A percentile compares a stretch with the other conserved stretches of the same genome.
These are phyloP conservation scores for Sylvietta virens DNA, from an alignment of 2,113 vertebrate genomes.

Conservation along the genomic window DNA sequence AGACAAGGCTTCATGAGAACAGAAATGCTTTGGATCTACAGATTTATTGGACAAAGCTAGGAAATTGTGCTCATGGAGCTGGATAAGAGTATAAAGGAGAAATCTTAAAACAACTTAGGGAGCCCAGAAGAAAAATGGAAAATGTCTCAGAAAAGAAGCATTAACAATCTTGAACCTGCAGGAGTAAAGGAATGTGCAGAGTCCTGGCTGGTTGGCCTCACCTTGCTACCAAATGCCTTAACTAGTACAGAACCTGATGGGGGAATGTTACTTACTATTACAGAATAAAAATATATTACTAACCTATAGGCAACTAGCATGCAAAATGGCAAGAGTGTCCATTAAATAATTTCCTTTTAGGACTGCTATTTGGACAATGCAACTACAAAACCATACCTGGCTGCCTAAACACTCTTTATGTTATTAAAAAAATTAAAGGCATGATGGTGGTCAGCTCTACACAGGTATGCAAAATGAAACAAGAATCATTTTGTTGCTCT, in stretches of 20 bases:
- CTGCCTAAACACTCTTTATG: background rate
- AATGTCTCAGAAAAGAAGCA: background rate
- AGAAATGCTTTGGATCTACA: background rate
- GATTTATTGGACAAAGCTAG: background rate
- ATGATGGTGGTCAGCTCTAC: background rate
- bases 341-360: background rate
- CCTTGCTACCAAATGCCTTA: background rate
- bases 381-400: background rate
- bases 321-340: background rate
- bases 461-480: background rate
- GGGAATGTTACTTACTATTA: background rate
- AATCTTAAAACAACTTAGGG: background rate
- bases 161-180: background rate
- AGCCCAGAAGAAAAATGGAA: background rate
- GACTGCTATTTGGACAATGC: background rate
- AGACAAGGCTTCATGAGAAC: background rate
- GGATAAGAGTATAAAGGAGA: background rate
- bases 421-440: background rate
- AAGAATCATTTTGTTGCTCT: background rate
- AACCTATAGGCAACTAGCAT: background rate
- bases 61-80: background rate
- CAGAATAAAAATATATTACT: background rate
- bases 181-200: background rate
- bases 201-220: background rate
- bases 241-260: background rate